phyloP scores from a whole-genome alignment of 1,140 invertebrate species.

The Orius laevigatus region DNA sequence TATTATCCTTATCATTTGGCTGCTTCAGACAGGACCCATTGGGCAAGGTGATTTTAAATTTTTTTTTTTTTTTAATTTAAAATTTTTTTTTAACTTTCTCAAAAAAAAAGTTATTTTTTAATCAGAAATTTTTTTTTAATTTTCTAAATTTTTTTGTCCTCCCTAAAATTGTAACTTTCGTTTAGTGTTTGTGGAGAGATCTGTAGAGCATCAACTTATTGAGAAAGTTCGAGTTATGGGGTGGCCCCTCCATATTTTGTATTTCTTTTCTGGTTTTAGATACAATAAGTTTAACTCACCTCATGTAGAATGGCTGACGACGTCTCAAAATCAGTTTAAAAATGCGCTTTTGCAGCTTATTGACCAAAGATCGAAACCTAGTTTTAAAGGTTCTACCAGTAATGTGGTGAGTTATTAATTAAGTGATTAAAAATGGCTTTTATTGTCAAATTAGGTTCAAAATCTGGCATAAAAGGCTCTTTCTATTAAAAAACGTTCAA shows the following conservation, averaged over 20 bases:
- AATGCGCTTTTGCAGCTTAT: conserved; percentile 20
- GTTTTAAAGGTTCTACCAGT: not conserved
- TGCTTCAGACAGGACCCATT: conserved; percentile 67
- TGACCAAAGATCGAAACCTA: conserved; percentile 1
- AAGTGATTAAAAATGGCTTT: no score
- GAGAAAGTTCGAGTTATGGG: no score
- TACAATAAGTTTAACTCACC: conserved; percentile 48
- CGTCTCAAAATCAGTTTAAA: conserved; percentile 50
- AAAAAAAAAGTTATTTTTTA: no score
- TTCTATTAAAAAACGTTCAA: no score
- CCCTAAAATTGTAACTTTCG: no score
- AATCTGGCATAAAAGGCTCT: no score
- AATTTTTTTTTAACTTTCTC: no score
- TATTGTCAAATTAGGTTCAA: no score
- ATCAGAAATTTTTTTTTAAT: no score
- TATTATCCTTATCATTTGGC: conserved; percentile 95
- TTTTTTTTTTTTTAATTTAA: not conserved
- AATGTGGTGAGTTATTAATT: not conserved
- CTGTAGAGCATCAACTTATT: no score
- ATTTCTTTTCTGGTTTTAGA: conserved; percentile 9
- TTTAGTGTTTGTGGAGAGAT: no score
- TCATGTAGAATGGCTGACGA: conserved; percentile 56
- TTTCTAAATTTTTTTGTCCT: no score
- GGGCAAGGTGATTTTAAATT: conserved; percentile 37
- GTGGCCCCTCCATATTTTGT: not conserved